Evolutionary conservation across 2,797 vertebrate species (phyloP), one percentile per base, ranked within the genome.

Genomic region (Percopsis omiscomaycus): DNA sequence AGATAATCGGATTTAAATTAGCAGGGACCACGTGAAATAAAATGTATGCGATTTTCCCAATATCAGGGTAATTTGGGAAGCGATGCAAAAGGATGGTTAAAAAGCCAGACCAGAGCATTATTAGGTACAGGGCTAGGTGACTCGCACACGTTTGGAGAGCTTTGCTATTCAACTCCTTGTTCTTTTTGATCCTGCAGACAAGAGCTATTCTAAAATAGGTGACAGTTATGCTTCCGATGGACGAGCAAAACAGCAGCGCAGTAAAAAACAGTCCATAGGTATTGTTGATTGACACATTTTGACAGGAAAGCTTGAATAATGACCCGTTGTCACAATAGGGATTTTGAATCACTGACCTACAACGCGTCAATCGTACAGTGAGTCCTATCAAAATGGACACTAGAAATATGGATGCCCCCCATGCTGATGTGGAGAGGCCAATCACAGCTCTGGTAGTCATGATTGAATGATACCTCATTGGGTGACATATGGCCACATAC

Each of bases 401-500:
- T 0, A 87, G 63, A 28, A 75, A 4, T 1, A 89, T 0, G 0
- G 89, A 84, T 3, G 69, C 16, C 3, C 81, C 84, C 89, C 88
- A 89, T 0, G 87, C 88, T 4, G 51, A 55, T 0, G 44, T 70
- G 0, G 88, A 89, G 22, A 91, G 70, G 3, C 71, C 88, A 1
- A 59, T 72, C 0, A 94, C 92, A 0, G 79, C 71, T 0, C 78
- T 73, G n/a, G 82, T 89, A 0, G 88, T 94, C 16, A 95, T 76
- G 1, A 92, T 75, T 1, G 90, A 71, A 0, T 59, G 32, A 64
- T 95, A 94, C 16, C 86, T 71, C 70, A 95, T 68, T 0, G 93
- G 93, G 30, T 93, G 81, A 0, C 93, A 94, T 54, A 95, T 89
- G 0, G 94, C 94, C 46, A 94, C 79, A 0, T 94, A 95, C 0